Evolutionary conservation across 2,113 vertebrate genomes (phyloP).

Genomic region (Heterotis niloticus): DNA sequence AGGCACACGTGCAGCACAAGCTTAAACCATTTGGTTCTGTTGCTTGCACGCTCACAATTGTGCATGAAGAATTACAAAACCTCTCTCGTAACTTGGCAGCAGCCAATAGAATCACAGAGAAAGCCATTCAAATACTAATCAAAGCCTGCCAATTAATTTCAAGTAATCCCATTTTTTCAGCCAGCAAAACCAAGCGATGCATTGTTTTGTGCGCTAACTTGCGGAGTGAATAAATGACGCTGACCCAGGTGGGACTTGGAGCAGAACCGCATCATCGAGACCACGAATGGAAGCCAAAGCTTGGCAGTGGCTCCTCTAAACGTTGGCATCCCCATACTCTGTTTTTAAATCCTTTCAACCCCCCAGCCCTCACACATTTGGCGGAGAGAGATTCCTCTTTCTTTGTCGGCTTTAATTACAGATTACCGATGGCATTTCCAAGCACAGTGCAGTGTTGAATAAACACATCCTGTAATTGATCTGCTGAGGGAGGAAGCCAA

Average conservation of each 20-base stretch:
- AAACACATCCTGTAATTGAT: slow-evolving; percentile 33
- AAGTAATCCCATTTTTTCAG: background rate
- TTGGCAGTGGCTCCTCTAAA: background rate
- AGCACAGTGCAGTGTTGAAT: slow-evolving; percentile 21
- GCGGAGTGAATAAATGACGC: background rate
- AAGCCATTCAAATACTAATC: background rate
- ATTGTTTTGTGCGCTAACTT: background rate
- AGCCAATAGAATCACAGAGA: background rate
- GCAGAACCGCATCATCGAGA: background rate
- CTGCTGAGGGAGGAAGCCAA: background rate
- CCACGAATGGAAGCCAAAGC: background rate
- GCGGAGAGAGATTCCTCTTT: slow-evolving; percentile 28
- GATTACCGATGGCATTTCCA: slow-evolving; percentile 37
- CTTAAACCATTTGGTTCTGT: no score
- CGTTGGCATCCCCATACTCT: background rate
- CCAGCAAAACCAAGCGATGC: background rate
- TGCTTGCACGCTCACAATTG: no score
- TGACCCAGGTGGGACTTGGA: background rate
- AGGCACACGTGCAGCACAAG: no score
- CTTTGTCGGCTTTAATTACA: slow-evolving; percentile 42
- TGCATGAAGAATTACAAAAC: no score
- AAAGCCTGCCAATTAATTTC: background rate
- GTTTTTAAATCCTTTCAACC: slow-evolving; percentile 1
- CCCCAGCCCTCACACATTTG: background rate
- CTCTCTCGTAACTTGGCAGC: background rate